Evolutionary conservation across 1,140 invertebrate genomes (phyloP).

Genomic region (Trypoxylus dichotomus): DNA sequence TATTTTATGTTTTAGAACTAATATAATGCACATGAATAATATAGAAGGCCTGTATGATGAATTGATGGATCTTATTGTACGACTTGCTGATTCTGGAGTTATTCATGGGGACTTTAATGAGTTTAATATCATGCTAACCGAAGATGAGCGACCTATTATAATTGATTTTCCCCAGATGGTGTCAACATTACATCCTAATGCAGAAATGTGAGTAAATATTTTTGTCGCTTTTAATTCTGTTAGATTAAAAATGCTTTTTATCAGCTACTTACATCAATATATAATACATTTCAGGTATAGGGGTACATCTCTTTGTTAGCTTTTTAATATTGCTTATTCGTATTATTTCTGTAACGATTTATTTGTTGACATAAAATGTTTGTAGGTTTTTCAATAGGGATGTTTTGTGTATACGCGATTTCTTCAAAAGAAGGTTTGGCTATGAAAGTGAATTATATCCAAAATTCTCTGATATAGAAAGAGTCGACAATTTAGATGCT

Average conservation of each 20-base stretch:
- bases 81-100: constrained; percentile 89
- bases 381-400: constrained; percentile 91
- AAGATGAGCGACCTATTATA: constrained; percentile 80
- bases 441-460: constrained; percentile 91
- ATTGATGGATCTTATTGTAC: constrained; percentile 92
- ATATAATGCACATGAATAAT: constrained; percentile 78
- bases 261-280: too few species aligned
- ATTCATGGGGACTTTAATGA: constrained; percentile 99
- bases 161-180: constrained; percentile 99
- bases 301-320: too few species aligned
- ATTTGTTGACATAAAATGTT: too few species aligned
- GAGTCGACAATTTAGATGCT: constrained; percentile 82
- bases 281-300: too few species aligned
- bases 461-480: constrained; percentile 81
- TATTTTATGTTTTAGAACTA: constrained; percentile 63
- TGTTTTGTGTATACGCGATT: constrained; percentile 88
- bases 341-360: too few species aligned
- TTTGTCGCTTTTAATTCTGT: neutral
- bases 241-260: too few species aligned
- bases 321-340: too few species aligned
- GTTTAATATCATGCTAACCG: constrained; percentile 93
- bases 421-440: constrained; percentile 88
- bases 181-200: constrained; percentile 90
- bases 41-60: constrained; percentile 86
- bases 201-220: constrained; percentile 63